These are phyloP conservation scores for Phyllotreta cruciferae DNA, from an alignment of 2,888 invertebrate genomes.

Conservation along the genomic window DNA sequence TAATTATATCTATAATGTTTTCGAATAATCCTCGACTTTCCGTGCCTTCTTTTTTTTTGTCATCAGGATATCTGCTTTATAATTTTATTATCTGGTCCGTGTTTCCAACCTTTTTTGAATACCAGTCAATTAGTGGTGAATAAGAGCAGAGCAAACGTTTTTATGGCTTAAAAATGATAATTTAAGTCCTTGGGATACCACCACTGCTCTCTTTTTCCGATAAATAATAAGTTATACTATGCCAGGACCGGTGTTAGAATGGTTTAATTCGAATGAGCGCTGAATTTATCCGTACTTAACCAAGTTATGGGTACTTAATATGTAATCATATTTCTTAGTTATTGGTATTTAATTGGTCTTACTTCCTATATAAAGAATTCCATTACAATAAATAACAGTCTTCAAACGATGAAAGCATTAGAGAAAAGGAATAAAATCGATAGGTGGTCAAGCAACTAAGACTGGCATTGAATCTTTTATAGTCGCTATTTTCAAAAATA, in stretches of 20 bases:
- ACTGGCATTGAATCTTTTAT: constrained; percentile 8
- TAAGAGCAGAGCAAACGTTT: constrained; percentile 47
- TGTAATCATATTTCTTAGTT: no score
- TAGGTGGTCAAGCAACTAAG: constrained; percentile 11
- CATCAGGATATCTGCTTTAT: constrained; percentile 36
- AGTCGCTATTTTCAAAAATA: constrained; percentile 12
- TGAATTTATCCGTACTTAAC: no score
- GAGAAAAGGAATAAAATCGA: constrained; percentile 9
- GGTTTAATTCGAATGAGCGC: no score
- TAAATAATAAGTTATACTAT: constrained; percentile 45
- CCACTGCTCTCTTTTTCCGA: constrained; percentile 50
- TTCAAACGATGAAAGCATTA: constrained; percentile 9
- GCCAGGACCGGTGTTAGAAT: no score
- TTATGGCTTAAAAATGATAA: constrained; percentile 53
- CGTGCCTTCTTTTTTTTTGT: constrained; percentile 15
- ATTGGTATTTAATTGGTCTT: no score
- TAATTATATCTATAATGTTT: constrained; percentile 38
- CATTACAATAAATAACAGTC: no score
- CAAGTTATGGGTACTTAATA: no score
- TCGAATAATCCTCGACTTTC: constrained; percentile 40
- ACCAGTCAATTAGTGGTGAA: constrained; percentile 52
- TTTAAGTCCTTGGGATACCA: constrained; percentile 52
- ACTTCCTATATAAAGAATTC: no score
- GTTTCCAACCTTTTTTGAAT: constrained; percentile 46
- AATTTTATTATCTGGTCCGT: constrained; percentile 45